Evolutionary conservation across 2,113 vertebrate genomes (phyloP).

Genomic region (Peromyscus maniculatus): DNA sequence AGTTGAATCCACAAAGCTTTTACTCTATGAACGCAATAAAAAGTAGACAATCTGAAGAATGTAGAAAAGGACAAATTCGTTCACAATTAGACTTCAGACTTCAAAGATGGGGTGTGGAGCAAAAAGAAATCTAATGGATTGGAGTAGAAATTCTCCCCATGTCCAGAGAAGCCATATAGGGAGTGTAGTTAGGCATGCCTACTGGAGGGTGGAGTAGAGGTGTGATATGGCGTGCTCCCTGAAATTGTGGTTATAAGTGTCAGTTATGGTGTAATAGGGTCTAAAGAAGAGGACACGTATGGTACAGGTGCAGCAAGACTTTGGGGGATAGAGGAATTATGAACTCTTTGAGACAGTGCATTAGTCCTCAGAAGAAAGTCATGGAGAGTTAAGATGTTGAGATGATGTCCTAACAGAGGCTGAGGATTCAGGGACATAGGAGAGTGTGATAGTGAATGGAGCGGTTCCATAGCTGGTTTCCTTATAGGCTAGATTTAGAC

Average conservation of each 20-base stretch:
- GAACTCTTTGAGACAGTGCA: neutral
- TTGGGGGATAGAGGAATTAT: neutral
- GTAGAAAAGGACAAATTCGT: neutral
- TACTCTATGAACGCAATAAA: neutral
- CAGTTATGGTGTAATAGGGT: neutral
- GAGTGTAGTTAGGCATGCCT: neutral
- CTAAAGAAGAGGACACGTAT: neutral
- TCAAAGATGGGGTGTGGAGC: neutral
- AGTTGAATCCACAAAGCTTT: neutral
- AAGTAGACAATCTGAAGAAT: neutral
- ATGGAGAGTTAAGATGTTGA: neutral
- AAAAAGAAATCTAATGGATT: neutral
- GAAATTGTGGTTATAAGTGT: neutral
- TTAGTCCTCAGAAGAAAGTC: neutral
- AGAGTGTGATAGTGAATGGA: neutral
- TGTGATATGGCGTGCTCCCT: neutral
- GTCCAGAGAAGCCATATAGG: neutral
- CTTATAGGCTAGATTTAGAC: neutral
- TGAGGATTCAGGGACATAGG: neutral
- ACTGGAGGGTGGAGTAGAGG: neutral
- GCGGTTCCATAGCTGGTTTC: neutral
- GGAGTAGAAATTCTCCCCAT: neutral
- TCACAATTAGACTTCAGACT: neutral
- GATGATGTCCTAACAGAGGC: neutral
- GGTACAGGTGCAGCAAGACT: neutral